These are phyloP conservation scores for Lutraria rhynchaena DNA, from an alignment of 1,140 invertebrate species.

Conservation along the genomic window DNA sequence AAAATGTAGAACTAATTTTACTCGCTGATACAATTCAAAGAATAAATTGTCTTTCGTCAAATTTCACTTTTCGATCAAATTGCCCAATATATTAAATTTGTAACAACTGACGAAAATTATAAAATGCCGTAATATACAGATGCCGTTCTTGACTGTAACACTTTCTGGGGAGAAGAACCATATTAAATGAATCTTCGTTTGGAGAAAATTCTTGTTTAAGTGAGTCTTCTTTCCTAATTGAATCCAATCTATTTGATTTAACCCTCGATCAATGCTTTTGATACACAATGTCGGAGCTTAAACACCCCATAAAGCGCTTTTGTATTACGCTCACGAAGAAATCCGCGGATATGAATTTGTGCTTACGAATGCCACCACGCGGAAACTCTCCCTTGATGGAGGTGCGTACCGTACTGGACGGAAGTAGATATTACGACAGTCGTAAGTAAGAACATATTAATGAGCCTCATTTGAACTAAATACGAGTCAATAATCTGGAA, in stretches of 20 bases:
- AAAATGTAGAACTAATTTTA: too few relatives aligned
- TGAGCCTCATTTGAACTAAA: constrained; percentile 53
- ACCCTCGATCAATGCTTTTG: constrained; percentile 55
- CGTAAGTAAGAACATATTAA: constrained; percentile 52
- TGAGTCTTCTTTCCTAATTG: constrained; percentile 51
- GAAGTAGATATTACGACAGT: constrained; percentile 28
- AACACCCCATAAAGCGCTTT: constrained; percentile 54
- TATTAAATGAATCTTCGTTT: constrained; percentile 8
- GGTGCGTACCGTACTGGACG: constrained; percentile 25
- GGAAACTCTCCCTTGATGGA: too few relatives aligned
- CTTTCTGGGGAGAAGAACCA: background rate
- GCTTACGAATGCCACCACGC: too few relatives aligned
- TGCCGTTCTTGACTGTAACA: background rate
- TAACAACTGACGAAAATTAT: too few relatives aligned
- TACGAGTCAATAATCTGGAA: constrained; percentile 57
- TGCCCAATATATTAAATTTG: too few relatives aligned
- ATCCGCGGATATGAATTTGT: too few relatives aligned
- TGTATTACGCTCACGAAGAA: too few relatives aligned
- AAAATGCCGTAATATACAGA: too few relatives aligned
- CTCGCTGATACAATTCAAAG: too few relatives aligned
- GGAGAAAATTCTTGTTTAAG: constrained; percentile 28
- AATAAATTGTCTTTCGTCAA: too few relatives aligned
- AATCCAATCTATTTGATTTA: constrained; percentile 60
- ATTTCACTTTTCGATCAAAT: too few relatives aligned
- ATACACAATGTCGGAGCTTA: constrained; percentile 49